A percentile compares a stretch with the other conserved stretches of the same genome.
Conservation (phyloP, 2,797 vertebrate genomes). For the Nannoperca obscura region DNA sequence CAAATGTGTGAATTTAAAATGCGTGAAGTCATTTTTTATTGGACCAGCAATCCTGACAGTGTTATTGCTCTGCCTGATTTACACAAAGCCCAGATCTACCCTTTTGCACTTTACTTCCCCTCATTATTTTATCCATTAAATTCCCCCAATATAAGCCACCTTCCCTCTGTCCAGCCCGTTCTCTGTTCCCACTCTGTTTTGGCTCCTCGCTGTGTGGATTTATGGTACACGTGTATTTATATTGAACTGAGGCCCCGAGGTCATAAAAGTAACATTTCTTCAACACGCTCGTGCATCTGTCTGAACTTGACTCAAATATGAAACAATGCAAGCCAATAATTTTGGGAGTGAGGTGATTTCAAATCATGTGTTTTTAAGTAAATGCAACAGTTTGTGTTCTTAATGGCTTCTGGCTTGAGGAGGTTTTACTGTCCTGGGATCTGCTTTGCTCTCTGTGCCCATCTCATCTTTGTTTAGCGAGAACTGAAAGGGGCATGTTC, state of each 20-base stretch:
- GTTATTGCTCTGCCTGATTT: conserved; percentile 40
- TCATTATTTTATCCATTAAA: conserved; percentile 45
- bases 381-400: conserved; percentile 26
- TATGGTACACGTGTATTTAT: conserved; percentile 78
- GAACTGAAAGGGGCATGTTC: conserved; percentile 26
- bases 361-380: conserved; percentile 36
- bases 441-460: conserved; percentile 24
- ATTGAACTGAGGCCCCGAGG: conserved; percentile 69
- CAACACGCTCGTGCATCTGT: conserved; percentile 74
- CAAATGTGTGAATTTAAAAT: conserved; percentile 8
- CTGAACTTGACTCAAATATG: conserved; percentile 44
- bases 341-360: conserved; percentile 28
- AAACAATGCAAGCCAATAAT: conserved; percentile 54
- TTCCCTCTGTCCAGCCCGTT: conserved; percentile 4
- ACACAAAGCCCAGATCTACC: conserved; percentile 19
- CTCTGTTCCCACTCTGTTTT: conserved; percentile 42
- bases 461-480: conserved; percentile 31
- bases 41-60: conserved; percentile 7
- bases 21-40: conserved; percentile 6
- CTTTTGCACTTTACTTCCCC: conserved; percentile 17
- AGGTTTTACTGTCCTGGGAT: conserved; percentile 25
- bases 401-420: conserved; percentile 22
- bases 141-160: conserved; percentile 37
- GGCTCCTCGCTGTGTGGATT: conserved; percentile 67
- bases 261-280: conserved; percentile 82